phyloP scores from a whole-genome alignment of 1,140 invertebrate genomes.

The Neomicropteryx cornuta region DNA sequence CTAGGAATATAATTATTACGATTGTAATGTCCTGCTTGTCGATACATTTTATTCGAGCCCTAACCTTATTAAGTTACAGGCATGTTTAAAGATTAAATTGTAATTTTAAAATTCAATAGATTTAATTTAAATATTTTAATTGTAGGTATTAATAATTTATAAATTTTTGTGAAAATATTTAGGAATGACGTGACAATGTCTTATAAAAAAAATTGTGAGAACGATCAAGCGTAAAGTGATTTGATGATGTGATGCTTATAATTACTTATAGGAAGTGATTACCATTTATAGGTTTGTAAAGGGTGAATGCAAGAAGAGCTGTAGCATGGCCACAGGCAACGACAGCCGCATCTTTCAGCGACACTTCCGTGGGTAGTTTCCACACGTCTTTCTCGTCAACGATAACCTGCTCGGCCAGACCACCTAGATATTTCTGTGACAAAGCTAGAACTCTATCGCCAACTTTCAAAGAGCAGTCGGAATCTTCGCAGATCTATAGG shows the following conservation, averaged over 20 bases:
- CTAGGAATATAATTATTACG: no score
- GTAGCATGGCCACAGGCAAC: slow-evolving; percentile 40
- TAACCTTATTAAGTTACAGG: no score
- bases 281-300: slow-evolving; percentile 31
- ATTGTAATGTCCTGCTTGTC: no score
- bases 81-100: no score
- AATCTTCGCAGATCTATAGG: slow-evolving; percentile 8
- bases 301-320: slow-evolving; percentile 38
- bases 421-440: slow-evolving; percentile 7
- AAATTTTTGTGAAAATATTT: not conserved
- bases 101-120: not conserved
- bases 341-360: slow-evolving; percentile 36
- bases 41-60: no score
- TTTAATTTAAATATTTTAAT: slow-evolving; percentile 1
- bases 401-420: slow-evolving; percentile 6
- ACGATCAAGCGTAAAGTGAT: not conserved
- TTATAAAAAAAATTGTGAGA: slow-evolving; percentile 1
- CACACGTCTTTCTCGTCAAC: slow-evolving; percentile 35
- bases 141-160: not conserved
- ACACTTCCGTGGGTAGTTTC: slow-evolving; percentile 34
- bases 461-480: slow-evolving; percentile 2
- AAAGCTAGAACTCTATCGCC: slow-evolving; percentile 12
- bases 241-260: not conserved
- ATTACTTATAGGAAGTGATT: not conserved
- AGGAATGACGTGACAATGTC: not conserved